phyloP scores from a whole-genome alignment of 23 tunicate species.

The Botrylloides violaceus region DNA sequence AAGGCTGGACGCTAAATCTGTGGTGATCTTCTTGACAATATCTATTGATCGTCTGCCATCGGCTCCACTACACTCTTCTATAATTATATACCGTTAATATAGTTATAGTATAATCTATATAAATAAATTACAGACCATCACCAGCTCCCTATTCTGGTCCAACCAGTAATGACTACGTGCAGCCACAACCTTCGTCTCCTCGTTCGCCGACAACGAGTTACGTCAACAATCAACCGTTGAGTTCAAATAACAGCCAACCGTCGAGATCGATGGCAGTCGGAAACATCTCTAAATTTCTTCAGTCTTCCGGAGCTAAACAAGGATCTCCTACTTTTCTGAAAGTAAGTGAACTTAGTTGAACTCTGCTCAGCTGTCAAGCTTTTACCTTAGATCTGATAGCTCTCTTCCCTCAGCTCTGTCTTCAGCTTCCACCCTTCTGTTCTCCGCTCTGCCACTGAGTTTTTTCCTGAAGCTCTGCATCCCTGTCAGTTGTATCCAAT shows the following conservation, averaged over 20 bases:
- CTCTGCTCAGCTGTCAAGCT: neutral
- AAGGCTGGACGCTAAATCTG: too few relatives aligned
- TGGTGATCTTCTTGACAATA: too few relatives aligned
- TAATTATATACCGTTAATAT: too few relatives aligned
- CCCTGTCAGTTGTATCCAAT: too few relatives aligned
- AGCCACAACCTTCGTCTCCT: neutral
- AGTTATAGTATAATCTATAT: too few relatives aligned
- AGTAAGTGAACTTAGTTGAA: constrained; percentile 15
- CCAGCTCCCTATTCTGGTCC: constrained; percentile 10
- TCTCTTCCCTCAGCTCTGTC: too few relatives aligned
- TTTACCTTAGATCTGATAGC: too few relatives aligned
- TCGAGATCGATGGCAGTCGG: constrained; percentile 31
- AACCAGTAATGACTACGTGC: neutral
- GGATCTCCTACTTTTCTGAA: constrained; percentile 68
- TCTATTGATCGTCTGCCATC: too few relatives aligned
- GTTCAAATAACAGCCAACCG: constrained; percentile 4
- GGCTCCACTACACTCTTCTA: too few relatives aligned
- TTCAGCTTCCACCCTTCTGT: too few relatives aligned
- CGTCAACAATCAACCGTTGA: neutral
- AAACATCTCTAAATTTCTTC: constrained; percentile 67
- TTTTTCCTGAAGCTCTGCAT: too few relatives aligned
- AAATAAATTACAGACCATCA: neutral
- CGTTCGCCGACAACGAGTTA: neutral
- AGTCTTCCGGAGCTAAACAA: constrained; percentile 54
- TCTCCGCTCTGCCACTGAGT: too few relatives aligned